Conservation (phyloP, 2,888 invertebrate species). For the Dryomyza anilis region DNA sequence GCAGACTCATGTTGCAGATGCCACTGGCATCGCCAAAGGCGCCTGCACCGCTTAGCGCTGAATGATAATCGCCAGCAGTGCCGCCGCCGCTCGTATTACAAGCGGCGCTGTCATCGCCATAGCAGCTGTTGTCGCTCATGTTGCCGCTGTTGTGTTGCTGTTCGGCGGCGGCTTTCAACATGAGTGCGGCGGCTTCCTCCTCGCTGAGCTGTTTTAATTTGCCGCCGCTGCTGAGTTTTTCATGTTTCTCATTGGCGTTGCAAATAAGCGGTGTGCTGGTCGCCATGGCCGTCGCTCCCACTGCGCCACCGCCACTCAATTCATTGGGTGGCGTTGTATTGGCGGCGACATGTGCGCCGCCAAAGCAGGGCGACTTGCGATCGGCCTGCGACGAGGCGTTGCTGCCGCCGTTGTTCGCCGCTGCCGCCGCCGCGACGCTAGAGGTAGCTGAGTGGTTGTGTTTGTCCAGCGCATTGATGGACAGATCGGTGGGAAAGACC, state of each 20-base stretch:
- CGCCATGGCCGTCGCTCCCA: not conserved
- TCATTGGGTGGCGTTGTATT: slow-evolving; percentile 29
- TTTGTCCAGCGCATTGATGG: slow-evolving; percentile 53
- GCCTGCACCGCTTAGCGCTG: slow-evolving; percentile 47
- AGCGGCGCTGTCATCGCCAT: slow-evolving; percentile 45
- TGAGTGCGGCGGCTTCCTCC: slow-evolving; percentile 52
- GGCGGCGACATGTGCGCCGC: not conserved
- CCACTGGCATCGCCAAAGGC: slow-evolving; percentile 51
- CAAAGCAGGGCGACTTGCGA: slow-evolving; percentile 25
- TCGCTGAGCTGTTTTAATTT: slow-evolving; percentile 53
- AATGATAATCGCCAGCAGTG: slow-evolving; percentile 47
- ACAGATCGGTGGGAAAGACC: slow-evolving; percentile 60
- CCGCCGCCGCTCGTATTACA: slow-evolving; percentile 35
- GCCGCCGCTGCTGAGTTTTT: slow-evolving; percentile 28
- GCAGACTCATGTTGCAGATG: slow-evolving; percentile 54
- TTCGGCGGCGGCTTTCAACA: slow-evolving; percentile 54
- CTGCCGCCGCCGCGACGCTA: slow-evolving; percentile 17
- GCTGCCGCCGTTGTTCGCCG: slow-evolving; percentile 29
- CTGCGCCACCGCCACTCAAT: slow-evolving; percentile 21
- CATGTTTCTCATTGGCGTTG: slow-evolving; percentile 27
- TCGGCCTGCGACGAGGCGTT: slow-evolving; percentile 21
- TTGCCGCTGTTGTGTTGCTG: slow-evolving; percentile 47
- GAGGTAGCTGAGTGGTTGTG: slow-evolving; percentile 37
- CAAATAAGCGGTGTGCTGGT: slow-evolving; percentile 20
- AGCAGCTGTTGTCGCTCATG: slow-evolving; percentile 50